Evolutionary conservation across 2,888 invertebrate genomes (phyloP), one percentile per base, ranked within the genome.

Genomic region (Candidula unifasciata): DNA sequence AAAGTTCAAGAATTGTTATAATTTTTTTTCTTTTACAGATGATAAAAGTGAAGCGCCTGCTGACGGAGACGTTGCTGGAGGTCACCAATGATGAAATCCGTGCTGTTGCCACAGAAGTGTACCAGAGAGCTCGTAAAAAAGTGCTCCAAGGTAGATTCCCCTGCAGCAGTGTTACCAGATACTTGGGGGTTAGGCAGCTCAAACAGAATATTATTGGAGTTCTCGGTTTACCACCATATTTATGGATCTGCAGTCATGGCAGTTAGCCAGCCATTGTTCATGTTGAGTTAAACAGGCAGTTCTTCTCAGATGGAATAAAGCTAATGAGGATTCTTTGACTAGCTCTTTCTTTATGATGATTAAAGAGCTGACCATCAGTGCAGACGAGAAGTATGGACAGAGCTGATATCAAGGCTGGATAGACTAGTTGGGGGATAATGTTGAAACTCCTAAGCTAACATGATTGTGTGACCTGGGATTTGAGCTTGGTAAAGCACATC

Each of bases 41-140:
- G 97, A 94, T 97, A 93, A 96, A 96, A 92, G 97, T 98, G 80
- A 96, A 98, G 86, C 95, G 96, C 87, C 96, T 96, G 89, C 95
- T 99, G 94, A 99, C 99, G 54, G 98, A 98, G 95, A 96, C 99
- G 91, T 95, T 99, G 87, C 95, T 99, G 91, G 97, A 97, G 94
- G 98, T 98, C 91, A 99, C 99, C 37, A 97, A 96, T 94, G 96
- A 96, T 94, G 97, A 98, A 95, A 97, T 99, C 93, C 95, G 95
- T 92, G 95, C 95, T 92, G 96, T 98, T 92, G 97, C 97, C 94
- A 96, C 96, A 94, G 97, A 98, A 95, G 96, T 97, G 93, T 95
- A 96, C 94, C 96, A 96, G 95, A 96, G 96, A 95, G 96, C 96
- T 93, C 91, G 91, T 86, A 84, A 87, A 69, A 90, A 90, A 66